These are phyloP conservation scores for Rhimphoctona megacephalus DNA, from an alignment of 2,888 invertebrate species.

Conservation along the genomic window DNA sequence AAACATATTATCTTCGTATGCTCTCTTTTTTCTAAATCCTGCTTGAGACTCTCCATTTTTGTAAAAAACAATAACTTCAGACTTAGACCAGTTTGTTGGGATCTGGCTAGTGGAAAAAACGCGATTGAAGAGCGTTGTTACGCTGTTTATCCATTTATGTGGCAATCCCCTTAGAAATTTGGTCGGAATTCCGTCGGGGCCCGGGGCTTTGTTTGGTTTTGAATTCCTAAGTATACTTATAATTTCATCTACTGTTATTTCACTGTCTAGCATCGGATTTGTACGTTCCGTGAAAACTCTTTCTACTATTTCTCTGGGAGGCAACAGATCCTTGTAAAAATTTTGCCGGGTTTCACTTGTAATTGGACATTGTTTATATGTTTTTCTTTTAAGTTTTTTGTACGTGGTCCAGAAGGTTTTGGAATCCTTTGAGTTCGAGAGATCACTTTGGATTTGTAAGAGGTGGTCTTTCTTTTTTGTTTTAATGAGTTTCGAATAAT, in stretches of 20 bases:
- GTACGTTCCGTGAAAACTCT: neutral
- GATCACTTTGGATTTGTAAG: too few species aligned
- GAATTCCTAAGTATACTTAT: neutral
- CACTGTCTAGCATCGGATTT: slow-evolving; percentile 12
- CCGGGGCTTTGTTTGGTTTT: slow-evolving; percentile 37
- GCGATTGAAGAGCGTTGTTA: neutral
- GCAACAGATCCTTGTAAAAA: neutral
- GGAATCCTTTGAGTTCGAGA: too few species aligned
- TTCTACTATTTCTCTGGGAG: neutral
- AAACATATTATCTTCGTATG: slow-evolving; percentile 17
- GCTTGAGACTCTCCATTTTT: slow-evolving; percentile 41
- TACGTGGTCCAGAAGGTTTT: slow-evolving; percentile 10
- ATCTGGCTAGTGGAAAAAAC: neutral
- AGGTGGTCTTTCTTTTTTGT: neutral
- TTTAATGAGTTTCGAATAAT: neutral
- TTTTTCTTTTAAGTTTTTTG: slow-evolving; percentile 13
- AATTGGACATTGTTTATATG: slow-evolving; percentile 1
- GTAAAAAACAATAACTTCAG: slow-evolving; percentile 24
- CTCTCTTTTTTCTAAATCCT: slow-evolving; percentile 5
- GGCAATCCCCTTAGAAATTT: slow-evolving; percentile 25
- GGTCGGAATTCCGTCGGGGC: slow-evolving; percentile 15
- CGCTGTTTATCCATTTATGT: neutral
- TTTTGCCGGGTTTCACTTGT: slow-evolving; percentile 7
- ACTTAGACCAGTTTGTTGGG: slow-evolving; percentile 7
- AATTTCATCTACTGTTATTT: slow-evolving; percentile 10